These are phyloP conservation scores for Rattus rattus DNA, from an alignment of 2,113 vertebrate genomes.

Conservation along the genomic window DNA sequence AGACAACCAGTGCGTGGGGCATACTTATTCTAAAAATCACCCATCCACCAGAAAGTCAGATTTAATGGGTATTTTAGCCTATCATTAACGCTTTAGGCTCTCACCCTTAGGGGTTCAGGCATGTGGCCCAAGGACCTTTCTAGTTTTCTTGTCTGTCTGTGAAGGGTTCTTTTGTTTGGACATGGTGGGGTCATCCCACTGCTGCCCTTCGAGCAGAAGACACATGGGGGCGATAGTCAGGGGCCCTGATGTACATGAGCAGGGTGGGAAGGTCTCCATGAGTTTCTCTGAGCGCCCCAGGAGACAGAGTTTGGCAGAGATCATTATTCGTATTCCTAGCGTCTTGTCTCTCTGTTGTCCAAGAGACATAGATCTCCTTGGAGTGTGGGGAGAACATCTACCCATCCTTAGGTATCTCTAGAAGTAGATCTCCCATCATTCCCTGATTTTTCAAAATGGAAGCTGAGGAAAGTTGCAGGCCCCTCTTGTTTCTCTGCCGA, in stretches of 20 bases:
- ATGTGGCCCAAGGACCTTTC: background rate
- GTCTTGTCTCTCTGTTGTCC: background rate
- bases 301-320: rapidly evolving
- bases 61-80: background rate
- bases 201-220: background rate
- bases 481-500: background rate
- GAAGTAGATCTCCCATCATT: background rate
- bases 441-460: background rate
- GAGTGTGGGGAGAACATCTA: background rate
- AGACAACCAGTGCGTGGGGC: background rate
- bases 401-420: background rate
- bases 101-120: rapidly evolving
- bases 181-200: rapidly evolving
- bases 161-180: background rate
- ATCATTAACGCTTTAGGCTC: background rate
- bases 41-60: background rate
- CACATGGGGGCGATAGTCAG: background rate
- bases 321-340: background rate
- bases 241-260: background rate
- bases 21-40: background rate
- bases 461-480: rapidly evolving
- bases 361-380: no score
- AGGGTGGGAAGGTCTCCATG: background rate
- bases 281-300: background rate
- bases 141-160: background rate